A percentile compares a stretch with the other conserved stretches of the same genome.
phyloP scores from a whole-genome alignment of 2,113 vertebrate species.

The Mormyrus iriodes region DNA sequence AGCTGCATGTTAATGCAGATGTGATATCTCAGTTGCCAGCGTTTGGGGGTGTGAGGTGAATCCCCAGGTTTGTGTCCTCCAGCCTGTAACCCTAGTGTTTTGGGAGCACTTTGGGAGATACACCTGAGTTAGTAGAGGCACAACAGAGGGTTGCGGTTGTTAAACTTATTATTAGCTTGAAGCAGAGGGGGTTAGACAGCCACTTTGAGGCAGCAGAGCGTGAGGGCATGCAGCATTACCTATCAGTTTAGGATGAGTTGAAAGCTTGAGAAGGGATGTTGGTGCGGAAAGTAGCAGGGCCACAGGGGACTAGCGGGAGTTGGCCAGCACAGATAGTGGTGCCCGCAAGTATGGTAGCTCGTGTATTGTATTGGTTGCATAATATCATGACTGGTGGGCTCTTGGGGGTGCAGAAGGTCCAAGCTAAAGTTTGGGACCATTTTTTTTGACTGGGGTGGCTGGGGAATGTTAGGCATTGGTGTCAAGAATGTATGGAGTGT shows the following conservation, averaged over 20 bases:
- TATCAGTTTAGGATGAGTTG: background rate
- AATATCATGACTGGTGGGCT: background rate
- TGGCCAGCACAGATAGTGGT: background rate
- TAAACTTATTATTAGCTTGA: background rate
- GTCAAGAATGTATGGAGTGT: background rate
- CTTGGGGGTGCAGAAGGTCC: background rate
- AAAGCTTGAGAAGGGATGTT: background rate
- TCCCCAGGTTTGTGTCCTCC: background rate
- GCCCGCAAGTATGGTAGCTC: background rate
- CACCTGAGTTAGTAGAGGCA: background rate
- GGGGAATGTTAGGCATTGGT: no score
- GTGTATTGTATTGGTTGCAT: background rate
- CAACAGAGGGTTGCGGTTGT: background rate
- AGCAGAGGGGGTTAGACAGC: background rate
- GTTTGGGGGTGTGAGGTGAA: background rate
- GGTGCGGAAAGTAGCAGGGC: background rate
- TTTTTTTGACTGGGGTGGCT: no score
- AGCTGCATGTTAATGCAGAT: no score
- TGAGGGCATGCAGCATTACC: background rate
- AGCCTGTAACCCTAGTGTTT: background rate
- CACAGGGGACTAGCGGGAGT: background rate
- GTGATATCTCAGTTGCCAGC: no score
- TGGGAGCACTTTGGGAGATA: background rate
- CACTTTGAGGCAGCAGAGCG: background rate
- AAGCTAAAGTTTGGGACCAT: no score